phyloP scores from a whole-genome alignment of 1,140 invertebrate genomes.

The Ylistrum balloti region DNA sequence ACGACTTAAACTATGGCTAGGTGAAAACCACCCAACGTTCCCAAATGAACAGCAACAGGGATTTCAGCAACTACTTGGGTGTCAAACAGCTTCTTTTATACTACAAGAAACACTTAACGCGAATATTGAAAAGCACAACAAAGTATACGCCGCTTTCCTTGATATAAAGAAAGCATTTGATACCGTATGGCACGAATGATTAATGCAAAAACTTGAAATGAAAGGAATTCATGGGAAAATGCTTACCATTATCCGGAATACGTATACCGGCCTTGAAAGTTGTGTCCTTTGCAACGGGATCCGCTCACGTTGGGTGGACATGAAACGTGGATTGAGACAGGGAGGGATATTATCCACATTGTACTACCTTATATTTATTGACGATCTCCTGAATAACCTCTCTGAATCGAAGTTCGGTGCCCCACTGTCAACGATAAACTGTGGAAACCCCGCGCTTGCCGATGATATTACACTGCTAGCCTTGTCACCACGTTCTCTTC shows the following conservation, averaged over 20 bases:
- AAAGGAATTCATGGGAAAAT: neutral
- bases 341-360: constrained; percentile 46
- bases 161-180: constrained; percentile 44
- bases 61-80: constrained; percentile 25
- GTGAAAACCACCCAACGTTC: neutral
- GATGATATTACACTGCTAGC: no score
- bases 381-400: no score
- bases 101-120: constrained; percentile 38
- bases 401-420: no score
- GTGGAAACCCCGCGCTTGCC: no score
- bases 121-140: neutral
- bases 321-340: constrained; percentile 39
- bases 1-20: neutral
- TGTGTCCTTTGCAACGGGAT: neutral
- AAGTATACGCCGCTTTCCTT: constrained; percentile 23
- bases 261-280: neutral
- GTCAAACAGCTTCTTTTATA: constrained; percentile 45
- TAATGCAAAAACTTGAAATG: constrained; percentile 26
- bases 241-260: neutral
- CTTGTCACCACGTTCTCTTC: no score
- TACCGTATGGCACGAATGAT: no score
- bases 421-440: no score
- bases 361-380: neutral
- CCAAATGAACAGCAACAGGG: constrained; percentile 16
- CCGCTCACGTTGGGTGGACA: neutral